Percentiles rank a stretch among this genome's conserved stretches.
Conservation (phyloP, 1,140 invertebrate species). For the Brachionus rotundiformis region DNA sequence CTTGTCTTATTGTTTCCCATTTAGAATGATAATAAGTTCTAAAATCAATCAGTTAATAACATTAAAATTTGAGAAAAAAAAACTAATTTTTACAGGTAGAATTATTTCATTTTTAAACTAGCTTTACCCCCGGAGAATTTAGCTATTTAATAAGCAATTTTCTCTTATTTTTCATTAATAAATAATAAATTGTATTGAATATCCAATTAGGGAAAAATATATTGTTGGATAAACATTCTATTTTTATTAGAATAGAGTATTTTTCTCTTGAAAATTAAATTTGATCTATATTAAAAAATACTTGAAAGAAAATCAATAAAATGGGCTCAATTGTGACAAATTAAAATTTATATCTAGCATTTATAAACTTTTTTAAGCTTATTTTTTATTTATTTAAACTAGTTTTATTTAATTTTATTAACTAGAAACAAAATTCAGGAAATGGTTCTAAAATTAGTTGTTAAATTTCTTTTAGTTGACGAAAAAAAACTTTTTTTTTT, state of each 20-base stretch:
- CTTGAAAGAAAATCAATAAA: constrained; percentile 15
- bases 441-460: not conserved
- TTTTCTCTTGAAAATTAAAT: constrained; percentile 1
- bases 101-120: not conserved
- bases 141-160: not conserved
- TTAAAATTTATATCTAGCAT: not conserved
- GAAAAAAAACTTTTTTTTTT: not conserved
- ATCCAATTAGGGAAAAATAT: not conserved
- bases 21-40: not conserved
- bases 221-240: constrained; percentile 10
- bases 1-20: constrained; percentile 49
- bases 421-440: no score
- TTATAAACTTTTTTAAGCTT: no score
- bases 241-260: not conserved
- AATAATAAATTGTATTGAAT: constrained; percentile 17
- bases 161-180: not conserved
- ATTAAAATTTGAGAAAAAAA: not conserved
- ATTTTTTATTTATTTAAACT: no score
- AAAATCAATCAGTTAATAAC: not conserved
- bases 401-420: not conserved
- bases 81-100: not conserved
- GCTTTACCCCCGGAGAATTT: not conserved
- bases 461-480: not conserved
- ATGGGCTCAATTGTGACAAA: no score
- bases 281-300: not conserved